Base-by-base conservation (phyloP, 2,888 invertebrate genomes). In the Chalcosyrphus nemorum region DNA sequence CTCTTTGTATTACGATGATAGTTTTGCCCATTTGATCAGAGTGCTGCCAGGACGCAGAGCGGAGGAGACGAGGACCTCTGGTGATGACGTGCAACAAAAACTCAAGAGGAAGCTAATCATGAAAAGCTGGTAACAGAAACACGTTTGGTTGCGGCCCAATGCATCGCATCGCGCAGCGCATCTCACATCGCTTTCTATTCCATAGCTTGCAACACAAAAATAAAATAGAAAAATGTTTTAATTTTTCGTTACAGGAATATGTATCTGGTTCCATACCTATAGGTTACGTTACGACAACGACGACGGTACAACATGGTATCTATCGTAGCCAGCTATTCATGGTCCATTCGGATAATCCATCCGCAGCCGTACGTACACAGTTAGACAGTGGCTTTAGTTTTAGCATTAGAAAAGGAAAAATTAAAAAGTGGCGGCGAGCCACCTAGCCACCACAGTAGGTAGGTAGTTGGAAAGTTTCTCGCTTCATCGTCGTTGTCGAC, bases 91-190 rank as follows among this genome's bases (percentile, higher is more conserved):
- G 52, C 24, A 50, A 56, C 27, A 50, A 63, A 24, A 24, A 72
- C 71, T 70, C 47, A 81, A 81, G 71, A 81, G 81, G 81, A 81
- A 76, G 76, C 76, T 76, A 81, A 81, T 81, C 81, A 76, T 76
- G 81, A 76, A 81, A 81, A 81, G 71, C 81, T 81, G 81, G 68
- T 78, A 82, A 77, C 66, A 68, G 43, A 82, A 78, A 82, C 82
- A 82, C 61, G 78, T 82, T 82, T 82, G 61, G 82, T 63, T 68
- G 68, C 68, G 72, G 77, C 66, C 61, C 47, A 82, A 57, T 81
- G 77, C 81, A 59, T 68, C 6, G 32, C 6, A 11, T 32, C 2
- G 65, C 29, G 57, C 35, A 32, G 1, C 32, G 38, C 57, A 77
- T 71, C 71, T 2, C 32, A 27, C 57, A 77, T 71, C 71, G 81